Evolutionary conservation across 1,140 invertebrate species (phyloP).

Genomic region (Drosophila sechellia): DNA sequence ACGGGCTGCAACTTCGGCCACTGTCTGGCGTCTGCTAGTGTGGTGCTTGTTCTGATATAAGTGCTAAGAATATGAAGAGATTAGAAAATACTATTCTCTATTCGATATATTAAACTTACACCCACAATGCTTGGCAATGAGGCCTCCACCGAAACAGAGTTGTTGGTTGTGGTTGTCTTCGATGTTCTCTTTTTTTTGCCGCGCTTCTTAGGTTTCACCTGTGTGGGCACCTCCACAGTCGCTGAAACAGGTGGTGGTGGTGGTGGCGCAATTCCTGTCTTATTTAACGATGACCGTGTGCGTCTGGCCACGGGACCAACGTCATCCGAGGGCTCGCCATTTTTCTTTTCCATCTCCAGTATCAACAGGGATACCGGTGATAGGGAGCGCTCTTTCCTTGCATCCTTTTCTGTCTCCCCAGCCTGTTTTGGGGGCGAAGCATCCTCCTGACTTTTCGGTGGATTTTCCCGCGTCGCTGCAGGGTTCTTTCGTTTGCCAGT

Average conservation of each 20-base stretch:
- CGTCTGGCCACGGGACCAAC: constrained; percentile 51
- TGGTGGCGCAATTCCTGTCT: background rate
- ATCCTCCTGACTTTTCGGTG: background rate
- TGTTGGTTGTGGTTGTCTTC: background rate
- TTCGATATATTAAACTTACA: background rate
- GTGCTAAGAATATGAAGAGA: background rate
- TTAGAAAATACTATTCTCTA: background rate
- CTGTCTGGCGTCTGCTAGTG: constrained; percentile 9
- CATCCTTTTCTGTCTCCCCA: background rate
- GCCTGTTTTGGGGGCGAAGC: constrained; percentile 1
- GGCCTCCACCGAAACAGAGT: background rate
- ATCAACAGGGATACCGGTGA: constrained; percentile 59
- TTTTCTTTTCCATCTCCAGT: constrained; percentile 47
- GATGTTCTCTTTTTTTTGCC: background rate
- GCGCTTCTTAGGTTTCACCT: constrained; percentile 1
- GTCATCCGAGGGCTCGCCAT: no score
- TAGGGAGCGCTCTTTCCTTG: background rate
- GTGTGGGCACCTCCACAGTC: background rate
- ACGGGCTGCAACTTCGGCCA: constrained; percentile 60
- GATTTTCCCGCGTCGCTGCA: background rate
- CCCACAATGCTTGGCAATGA: constrained; percentile 5
- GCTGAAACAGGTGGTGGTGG: background rate
- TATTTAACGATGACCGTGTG: constrained; percentile 46
- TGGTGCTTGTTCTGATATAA: background rate
- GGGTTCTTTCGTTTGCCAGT: constrained; percentile 11